Base-by-base conservation (phyloP, 2,888 invertebrate genomes). In the Apamea crenata region DNA sequence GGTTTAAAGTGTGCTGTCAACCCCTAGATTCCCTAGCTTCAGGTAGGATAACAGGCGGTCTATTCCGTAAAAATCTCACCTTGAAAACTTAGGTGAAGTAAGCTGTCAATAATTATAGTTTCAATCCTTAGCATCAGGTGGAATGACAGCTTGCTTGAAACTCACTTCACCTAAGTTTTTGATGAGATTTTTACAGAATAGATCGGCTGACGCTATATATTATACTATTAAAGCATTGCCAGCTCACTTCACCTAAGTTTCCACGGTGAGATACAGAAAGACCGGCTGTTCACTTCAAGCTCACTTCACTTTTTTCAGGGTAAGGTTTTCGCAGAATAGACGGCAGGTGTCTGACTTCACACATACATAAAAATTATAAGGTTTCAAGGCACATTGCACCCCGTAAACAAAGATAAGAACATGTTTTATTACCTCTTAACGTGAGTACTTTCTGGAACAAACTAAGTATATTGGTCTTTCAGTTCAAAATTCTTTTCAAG, bases 391-490 rank as follows among this genome's bases (percentile, higher is more conserved):
- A 69, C 76, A 61, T 71, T 80, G 72, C 79, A 74, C 14, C 47
- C 56, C 1, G 56, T 66, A 69, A 80, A 77, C 53, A 81, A 67
- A 74, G 53, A 81, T 61, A 73, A 68, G 44, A 66, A 67, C 40
- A 66, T 77, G 74, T 50, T 70, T 81, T 77, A 73, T 75, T 72
- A 36, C 32, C 72, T 69, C 71, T 77, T 67, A 72, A 16, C 74
- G 36, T 81, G 29, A 84, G 53, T 77, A 74, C 74, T 77, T 78
- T 69, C 21, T 63, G 0, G n/a, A 72, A 68, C 36, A 12, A 68
- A 68, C 50, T 65, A 56, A 10, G 47, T 50, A 76, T 70, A 65
- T 56, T 25, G 14, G 40, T 2, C 25, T 56, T 68, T 36, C 1
- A 73, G 25, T 56, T 63, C 40, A 70, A 66, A 69, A 65, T 32